Conservation (phyloP, 2,888 invertebrate genomes). For the Zaprionus obscuricornis region DNA sequence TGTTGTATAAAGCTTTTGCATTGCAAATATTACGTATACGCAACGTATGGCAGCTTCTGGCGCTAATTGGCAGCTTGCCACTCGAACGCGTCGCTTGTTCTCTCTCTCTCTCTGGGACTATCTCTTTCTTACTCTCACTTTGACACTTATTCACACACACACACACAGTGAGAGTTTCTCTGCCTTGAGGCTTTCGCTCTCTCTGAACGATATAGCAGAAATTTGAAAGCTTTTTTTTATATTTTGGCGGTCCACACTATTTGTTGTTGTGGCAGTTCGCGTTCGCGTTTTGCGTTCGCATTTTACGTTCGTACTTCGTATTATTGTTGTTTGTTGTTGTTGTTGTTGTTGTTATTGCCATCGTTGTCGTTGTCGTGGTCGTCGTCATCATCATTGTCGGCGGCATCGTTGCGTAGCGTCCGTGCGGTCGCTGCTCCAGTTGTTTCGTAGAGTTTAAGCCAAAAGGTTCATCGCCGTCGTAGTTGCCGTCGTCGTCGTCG, state of each 20-base stretch:
- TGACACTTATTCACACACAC: no score
- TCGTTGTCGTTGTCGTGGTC: slow-evolving; percentile 25
- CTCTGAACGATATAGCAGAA: background rate
- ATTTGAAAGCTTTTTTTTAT: slow-evolving; percentile 32
- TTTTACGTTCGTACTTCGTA: slow-evolving; percentile 14
- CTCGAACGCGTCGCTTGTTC: slow-evolving; percentile 23
- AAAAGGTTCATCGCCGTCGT: slow-evolving; percentile 76
- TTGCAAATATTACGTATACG: slow-evolving; percentile 43
- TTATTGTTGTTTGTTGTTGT: slow-evolving; percentile 14
- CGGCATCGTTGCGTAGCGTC: slow-evolving; percentile 36
- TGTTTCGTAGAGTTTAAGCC: slow-evolving; percentile 81
- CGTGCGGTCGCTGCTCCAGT: slow-evolving; percentile 71
- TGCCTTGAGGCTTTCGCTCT: background rate
- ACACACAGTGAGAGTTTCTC: no score
- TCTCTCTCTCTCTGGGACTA: slow-evolving; percentile 19
- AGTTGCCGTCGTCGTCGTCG: slow-evolving; percentile 23
- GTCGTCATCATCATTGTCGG: slow-evolving; percentile 12
- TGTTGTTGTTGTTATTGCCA: slow-evolving; percentile 3
- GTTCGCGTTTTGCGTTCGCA: slow-evolving; percentile 35
- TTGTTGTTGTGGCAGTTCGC: slow-evolving; percentile 56
- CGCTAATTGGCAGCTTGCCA: slow-evolving; percentile 69
- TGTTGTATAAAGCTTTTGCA: slow-evolving; percentile 38
- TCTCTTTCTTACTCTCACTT: slow-evolving; percentile 4
- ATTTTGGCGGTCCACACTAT: slow-evolving; percentile 60
- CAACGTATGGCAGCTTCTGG: slow-evolving; percentile 35